Evolutionary conservation across 2,113 vertebrate genomes (phyloP).

Genomic region (Paracanthobrama guichenoti): DNA sequence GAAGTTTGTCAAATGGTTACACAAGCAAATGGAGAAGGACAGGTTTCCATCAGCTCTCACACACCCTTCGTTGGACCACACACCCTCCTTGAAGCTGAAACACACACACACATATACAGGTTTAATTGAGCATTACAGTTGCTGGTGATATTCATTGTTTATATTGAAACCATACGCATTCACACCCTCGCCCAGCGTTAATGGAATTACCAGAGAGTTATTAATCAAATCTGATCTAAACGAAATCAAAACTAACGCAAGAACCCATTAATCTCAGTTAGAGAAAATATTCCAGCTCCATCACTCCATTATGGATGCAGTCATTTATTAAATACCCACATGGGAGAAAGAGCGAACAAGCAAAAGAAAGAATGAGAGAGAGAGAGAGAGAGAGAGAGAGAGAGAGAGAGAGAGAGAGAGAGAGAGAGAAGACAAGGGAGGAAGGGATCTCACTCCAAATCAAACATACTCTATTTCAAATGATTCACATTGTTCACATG

Average conservation of each 20-base stretch:
- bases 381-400: too few species aligned
- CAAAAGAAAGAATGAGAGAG: background rate
- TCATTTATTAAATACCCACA: slow-evolving; percentile 28
- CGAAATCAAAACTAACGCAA: slow-evolving; percentile 34
- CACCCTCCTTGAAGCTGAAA: slow-evolving; percentile 78
- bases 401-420: background rate
- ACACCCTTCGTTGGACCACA: slow-evolving; percentile 92
- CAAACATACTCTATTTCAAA: slow-evolving; percentile 61
- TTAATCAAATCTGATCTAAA: slow-evolving; percentile 36
- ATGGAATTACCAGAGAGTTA: background rate
- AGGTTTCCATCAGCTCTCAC: slow-evolving; percentile 80
- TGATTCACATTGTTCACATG: slow-evolving; percentile 61
- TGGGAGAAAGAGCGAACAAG: slow-evolving; percentile 13
- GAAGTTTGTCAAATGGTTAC: slow-evolving; percentile 97
- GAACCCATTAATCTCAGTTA: background rate
- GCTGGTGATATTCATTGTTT: slow-evolving; percentile 4
- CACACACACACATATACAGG: slow-evolving; percentile 8
- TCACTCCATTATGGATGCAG: slow-evolving; percentile 8
- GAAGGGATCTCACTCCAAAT: slow-evolving; percentile 58
- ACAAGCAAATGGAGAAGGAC: slow-evolving; percentile 85
- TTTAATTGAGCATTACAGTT: slow-evolving; percentile 15
- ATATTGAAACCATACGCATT: slow-evolving; percentile 26
- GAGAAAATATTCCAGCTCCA: slow-evolving; percentile 2
- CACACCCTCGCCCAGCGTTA: background rate
- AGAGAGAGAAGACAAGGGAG: slow-evolving; percentile 26